Evolutionary conservation across 2,113 vertebrate species (phyloP).

Genomic region (Jaculus jaculus): DNA sequence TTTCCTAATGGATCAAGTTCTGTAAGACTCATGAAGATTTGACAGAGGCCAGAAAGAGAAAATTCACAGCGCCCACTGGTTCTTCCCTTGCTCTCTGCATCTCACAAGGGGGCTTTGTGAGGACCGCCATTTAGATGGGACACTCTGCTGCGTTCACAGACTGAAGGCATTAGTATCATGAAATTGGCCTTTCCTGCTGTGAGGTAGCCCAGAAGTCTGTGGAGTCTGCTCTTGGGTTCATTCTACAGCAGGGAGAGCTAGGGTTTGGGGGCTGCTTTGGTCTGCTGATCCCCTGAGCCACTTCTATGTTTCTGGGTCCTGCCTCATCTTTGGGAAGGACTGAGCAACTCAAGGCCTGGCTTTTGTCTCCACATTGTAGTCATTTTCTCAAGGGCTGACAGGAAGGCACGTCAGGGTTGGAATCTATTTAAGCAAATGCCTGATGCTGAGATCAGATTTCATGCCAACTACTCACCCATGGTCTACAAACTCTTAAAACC

Average conservation of each 20-base stretch:
- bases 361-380: neutral
- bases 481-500: neutral
- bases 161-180: neutral
- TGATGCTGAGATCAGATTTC: constrained; percentile 22
- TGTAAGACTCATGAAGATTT: neutral
- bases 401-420: neutral
- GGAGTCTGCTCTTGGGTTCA: neutral
- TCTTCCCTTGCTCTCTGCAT: neutral
- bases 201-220: neutral
- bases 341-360: neutral
- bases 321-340: neutral
- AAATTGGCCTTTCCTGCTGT: neutral
- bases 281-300: neutral
- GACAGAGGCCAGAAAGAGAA: neutral
- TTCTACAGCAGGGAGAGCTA: neutral
- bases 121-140: neutral
- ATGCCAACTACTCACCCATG: neutral
- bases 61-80: neutral
- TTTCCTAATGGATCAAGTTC: neutral
- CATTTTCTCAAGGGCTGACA: neutral
- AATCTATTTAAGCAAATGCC: neutral
- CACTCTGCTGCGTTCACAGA: neutral
- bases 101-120: neutral
- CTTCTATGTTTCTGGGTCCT: neutral
- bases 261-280: neutral